Conservation (phyloP, 2,888 invertebrate species). For the Pterobdella sp. region DNA sequence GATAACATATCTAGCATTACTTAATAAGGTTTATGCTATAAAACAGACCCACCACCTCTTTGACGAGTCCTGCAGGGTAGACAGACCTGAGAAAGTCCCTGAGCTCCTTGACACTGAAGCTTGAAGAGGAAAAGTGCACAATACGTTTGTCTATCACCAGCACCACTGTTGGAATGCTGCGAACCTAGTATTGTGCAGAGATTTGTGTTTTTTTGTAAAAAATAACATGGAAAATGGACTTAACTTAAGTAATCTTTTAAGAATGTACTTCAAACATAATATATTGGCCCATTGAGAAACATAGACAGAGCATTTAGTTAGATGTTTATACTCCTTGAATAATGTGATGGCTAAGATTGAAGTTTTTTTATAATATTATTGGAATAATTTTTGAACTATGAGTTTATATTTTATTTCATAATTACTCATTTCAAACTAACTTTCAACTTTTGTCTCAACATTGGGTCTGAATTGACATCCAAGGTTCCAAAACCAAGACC, state of each 20-base stretch:
- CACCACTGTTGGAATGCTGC: conserved; percentile 72
- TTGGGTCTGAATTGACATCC: conserved; percentile 74
- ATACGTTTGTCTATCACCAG: conserved; percentile 74
- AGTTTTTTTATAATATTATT: no score
- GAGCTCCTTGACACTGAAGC: conserved; percentile 62
- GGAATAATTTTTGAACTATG: no score
- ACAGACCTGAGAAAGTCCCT: conserved; percentile 70
- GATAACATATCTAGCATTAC: no score
- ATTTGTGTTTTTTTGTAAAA: neutral
- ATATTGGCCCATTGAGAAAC: no score
- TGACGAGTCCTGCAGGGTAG: conserved; percentile 61
- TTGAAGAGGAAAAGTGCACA: conserved; percentile 66
- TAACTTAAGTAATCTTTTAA: no score
- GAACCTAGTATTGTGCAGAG: conserved; percentile 53
- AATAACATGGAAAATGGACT: no score
- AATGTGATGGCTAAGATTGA: no score
- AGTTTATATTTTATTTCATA: no score
- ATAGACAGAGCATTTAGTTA: no score
- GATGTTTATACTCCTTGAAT: no score
- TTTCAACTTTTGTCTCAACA: conserved; percentile 68
- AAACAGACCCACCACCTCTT: conserved; percentile 34
- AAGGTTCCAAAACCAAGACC: conserved; percentile 57
- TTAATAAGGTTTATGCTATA: no score
- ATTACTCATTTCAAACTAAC: neutral
- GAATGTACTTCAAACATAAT: no score